Evolutionary conservation across 2,113 vertebrate genomes (phyloP).

Genomic region (Notothenia rossii): DNA sequence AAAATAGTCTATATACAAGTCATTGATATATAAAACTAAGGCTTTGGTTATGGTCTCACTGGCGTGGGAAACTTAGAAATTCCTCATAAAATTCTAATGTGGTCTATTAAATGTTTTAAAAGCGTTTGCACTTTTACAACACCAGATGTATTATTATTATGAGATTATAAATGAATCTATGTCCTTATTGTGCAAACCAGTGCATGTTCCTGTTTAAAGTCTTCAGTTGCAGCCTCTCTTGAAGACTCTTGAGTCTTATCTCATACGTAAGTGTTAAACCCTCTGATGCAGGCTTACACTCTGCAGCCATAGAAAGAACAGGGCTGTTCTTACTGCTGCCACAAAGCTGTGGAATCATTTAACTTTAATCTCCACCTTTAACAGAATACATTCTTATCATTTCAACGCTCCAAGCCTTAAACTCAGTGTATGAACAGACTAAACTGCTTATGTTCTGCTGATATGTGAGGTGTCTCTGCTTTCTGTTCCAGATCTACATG

Average conservation of each 20-base stretch:
- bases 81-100: no score
- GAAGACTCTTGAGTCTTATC: background rate
- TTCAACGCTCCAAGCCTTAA: no score
- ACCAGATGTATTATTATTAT: no score
- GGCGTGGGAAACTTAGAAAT: background rate
- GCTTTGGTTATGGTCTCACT: constrained; percentile 1
- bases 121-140: no score
- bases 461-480: constrained; percentile 3
- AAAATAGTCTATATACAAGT: no score
- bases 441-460: background rate
- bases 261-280: background rate
- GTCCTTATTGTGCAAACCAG: no score
- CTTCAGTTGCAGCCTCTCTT: background rate
- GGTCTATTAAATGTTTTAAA: no score
- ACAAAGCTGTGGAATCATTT: background rate
- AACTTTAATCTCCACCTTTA: background rate
- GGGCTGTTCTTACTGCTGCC: background rate
- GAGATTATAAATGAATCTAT: no score
- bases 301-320: background rate
- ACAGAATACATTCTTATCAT: no score
- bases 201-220: no score
- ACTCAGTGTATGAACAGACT: no score
- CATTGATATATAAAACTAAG: background rate
- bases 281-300: background rate
- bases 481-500: constrained; percentile 94